Conservation (phyloP, 2,888 invertebrate genomes). For the Troglohyphantes excavatus region DNA sequence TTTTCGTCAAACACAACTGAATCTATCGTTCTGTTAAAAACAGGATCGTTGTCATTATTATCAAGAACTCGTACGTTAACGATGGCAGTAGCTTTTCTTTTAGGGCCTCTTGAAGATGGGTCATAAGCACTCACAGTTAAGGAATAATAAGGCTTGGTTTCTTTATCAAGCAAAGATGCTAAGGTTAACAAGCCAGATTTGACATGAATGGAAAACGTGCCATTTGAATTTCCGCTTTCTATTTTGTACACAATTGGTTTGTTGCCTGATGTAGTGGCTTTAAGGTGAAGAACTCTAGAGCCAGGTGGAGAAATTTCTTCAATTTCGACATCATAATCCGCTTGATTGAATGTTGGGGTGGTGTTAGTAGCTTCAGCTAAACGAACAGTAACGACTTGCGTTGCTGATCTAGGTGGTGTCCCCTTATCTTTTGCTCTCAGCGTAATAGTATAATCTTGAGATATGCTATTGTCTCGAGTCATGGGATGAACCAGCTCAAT, state of each 20-base stretch:
- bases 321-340: slow-evolving; percentile 92
- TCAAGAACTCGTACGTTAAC: slow-evolving; percentile 94
- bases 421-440: slow-evolving; percentile 93
- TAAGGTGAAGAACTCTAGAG: slow-evolving; percentile 93
- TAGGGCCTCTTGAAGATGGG: slow-evolving; percentile 91
- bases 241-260: slow-evolving; percentile 93
- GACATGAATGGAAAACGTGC: slow-evolving; percentile 92
- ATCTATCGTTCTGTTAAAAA: slow-evolving; percentile 86
- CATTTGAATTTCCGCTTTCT: slow-evolving; percentile 91
- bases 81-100: slow-evolving; percentile 90
- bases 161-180: slow-evolving; percentile 91
- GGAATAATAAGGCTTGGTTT: slow-evolving; percentile 91
- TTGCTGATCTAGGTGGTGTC: slow-evolving; percentile 88
- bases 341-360: slow-evolving; percentile 92
- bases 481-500: slow-evolving; percentile 90
- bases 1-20: slow-evolving; percentile 91
- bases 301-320: slow-evolving; percentile 94
- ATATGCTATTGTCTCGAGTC: slow-evolving; percentile 84
- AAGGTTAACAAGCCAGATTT: slow-evolving; percentile 95
- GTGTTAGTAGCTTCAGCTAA: slow-evolving; percentile 92
- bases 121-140: slow-evolving; percentile 95
- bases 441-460: slow-evolving; percentile 91
- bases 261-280: slow-evolving; percentile 87
- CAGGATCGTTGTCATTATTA: slow-evolving; percentile 96
- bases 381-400: slow-evolving; percentile 91